Evolutionary conservation across 2,888 invertebrate genomes (phyloP).

Genomic region (Lydus trimaculatus): DNA sequence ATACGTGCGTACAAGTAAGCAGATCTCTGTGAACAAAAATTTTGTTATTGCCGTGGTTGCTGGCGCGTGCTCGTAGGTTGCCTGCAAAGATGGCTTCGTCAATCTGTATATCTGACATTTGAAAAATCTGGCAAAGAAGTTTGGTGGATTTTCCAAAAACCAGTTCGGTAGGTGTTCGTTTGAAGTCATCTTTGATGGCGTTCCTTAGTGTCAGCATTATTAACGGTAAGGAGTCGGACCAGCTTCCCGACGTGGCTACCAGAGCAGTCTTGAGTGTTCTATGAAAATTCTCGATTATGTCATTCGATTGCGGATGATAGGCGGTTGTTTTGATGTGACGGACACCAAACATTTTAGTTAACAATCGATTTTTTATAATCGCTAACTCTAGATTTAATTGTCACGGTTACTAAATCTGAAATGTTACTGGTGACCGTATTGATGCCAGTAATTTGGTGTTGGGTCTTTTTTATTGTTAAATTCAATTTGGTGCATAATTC

Average conservation of each 20-base stretch:
- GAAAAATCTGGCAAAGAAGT: constrained; percentile 38
- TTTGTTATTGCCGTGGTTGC: neutral
- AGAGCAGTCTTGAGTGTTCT: constrained; percentile 43
- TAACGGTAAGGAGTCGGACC: constrained; percentile 37
- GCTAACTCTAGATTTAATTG: no score
- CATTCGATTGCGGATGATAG: constrained; percentile 43
- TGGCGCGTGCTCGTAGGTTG: neutral
- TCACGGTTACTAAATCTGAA: no score
- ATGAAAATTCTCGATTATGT: constrained; percentile 46
- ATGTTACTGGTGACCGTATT: no score
- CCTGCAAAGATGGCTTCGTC: neutral
- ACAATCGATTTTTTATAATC: no score
- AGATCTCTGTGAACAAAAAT: neutral
- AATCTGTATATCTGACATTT: neutral
- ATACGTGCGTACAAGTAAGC: neutral
- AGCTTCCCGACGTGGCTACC: neutral
- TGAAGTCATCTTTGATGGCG: constrained; percentile 44
- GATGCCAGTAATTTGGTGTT: no score
- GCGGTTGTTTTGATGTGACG: constrained; percentile 30
- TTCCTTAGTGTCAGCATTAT: constrained; percentile 49
- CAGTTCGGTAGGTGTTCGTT: constrained; percentile 46
- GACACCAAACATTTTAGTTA: no score
- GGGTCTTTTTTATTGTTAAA: no score
- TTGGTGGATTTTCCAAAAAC: constrained; percentile 46
- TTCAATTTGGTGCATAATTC: no score